Base-by-base conservation (phyloP, 2,888 invertebrate species). In the Ecliptopera silaceata region DNA sequence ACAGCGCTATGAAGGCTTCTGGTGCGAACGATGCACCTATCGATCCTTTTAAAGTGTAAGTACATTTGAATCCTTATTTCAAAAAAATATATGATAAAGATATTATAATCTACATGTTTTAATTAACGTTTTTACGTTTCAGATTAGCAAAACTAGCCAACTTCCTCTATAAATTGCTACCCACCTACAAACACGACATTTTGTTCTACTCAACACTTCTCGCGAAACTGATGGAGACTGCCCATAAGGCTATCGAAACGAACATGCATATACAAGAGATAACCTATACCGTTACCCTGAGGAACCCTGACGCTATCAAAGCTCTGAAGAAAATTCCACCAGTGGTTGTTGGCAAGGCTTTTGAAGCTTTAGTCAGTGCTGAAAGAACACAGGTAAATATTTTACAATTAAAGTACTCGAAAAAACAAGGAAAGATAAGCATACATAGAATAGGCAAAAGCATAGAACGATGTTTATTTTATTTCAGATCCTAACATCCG, bases 231-330 rank as follows among this genome's bases (percentile, higher is more conserved):
- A 74, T 91, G 32, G 84, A 88, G 57, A 82, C 84, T 1, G 84
- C 86, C 0, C 68, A 81, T 1, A 75, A 70, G 63, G 83, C 89
- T 0, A 73, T 91, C 5, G 63, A 74, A 2, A 83, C 84, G 2
- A 91, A 91, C 67, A 79, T 82, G 71, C 72, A 88, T 58, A 79
- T 91, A 69, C 85, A 92, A 63, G 77, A 87, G 62, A 72, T 89
- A 64, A 73, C 84, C 66, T 88, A 88, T 50, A 79, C 88, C 34
- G 79, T 82, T 1, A 84, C 88, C 67, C 41, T 79, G 78, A 71
- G 85, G 66, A 79, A 92, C 69, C 80, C 88, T 29, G 71, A 73
- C 0, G 90, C 81, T 4, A 66, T 91, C 0, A 71, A 81, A 59
- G 58, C 84, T 10, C 60, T 92, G 6, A 65, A 77, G 11, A 64